A percentile compares a stretch with the other conserved stretches of the same genome.
Evolutionary conservation across 2,113 vertebrate species (phyloP).

Genomic region (Chrysochloris asiatica): DNA sequence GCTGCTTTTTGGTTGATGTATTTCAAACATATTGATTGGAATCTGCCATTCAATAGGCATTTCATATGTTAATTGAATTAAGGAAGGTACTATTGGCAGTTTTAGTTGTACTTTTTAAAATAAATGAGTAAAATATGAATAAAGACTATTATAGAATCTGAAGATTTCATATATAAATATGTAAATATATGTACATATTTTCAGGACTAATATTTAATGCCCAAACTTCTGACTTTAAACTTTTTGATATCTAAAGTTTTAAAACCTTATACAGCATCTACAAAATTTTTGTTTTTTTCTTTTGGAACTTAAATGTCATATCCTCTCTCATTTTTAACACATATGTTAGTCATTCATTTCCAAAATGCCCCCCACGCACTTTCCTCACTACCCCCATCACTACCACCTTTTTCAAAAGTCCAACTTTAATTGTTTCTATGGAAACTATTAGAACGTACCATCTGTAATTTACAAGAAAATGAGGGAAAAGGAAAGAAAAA

Average conservation of each 20-base stretch:
- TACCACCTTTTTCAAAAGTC: constrained; percentile 64
- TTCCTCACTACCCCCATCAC: neutral
- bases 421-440: constrained; percentile 79
- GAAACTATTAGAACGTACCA: constrained; percentile 79
- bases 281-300: neutral
- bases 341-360: constrained; percentile 68
- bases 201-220: constrained; percentile 51
- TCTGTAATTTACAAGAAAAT: constrained; percentile 74
- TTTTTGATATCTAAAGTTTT: constrained; percentile 44
- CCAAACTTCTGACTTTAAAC: constrained; percentile 24
- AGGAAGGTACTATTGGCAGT: neutral
- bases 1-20: neutral
- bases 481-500: constrained; percentile 60
- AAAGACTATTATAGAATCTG: neutral
- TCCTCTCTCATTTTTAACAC: constrained; percentile 68
- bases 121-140: neutral
- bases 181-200: neutral
- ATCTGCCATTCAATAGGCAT: neutral
- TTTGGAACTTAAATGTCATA: constrained; percentile 55
- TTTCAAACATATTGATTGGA: neutral
- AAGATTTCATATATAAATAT: neutral
- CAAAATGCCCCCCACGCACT: constrained; percentile 33
- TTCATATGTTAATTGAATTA: neutral
- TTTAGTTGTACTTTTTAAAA: constrained; percentile 60
- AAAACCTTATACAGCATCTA: constrained; percentile 27